A percentile compares a stretch with the other conserved stretches of the same genome.
These are phyloP conservation scores for Cryptophagus acutangulus DNA, from an alignment of 2,888 invertebrate species.

Conservation along the genomic window DNA sequence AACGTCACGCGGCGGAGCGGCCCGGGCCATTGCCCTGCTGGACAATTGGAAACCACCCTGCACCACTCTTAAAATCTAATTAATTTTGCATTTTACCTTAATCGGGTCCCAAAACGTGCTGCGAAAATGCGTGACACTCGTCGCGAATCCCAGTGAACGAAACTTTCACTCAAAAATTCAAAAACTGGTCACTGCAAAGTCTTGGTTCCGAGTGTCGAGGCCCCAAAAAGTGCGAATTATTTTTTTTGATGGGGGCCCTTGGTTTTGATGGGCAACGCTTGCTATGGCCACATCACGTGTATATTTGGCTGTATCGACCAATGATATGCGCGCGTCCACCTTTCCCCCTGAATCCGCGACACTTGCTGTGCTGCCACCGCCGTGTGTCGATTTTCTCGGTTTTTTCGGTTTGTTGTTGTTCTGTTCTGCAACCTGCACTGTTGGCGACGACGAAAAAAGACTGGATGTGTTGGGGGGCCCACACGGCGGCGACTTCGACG, in stretches of 20 bases:
- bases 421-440: neutral
- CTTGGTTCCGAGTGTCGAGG: neutral
- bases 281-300: slow-evolving; percentile 33
- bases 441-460: too few species aligned
- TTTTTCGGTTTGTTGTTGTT: neutral
- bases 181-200: neutral
- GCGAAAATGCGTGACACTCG: too few species aligned
- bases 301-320: slow-evolving; percentile 38
- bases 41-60: slow-evolving; percentile 16
- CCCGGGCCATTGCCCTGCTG: slow-evolving; percentile 37
- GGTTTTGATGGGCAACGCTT: slow-evolving; percentile 3
- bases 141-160: too few species aligned
- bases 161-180: too few species aligned
- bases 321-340: slow-evolving; percentile 31
- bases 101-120: too few species aligned
- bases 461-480: too few species aligned
- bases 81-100: too few species aligned
- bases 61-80: too few species aligned
- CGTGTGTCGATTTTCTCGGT: slow-evolving; percentile 19
- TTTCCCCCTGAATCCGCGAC: slow-evolving; percentile 17
- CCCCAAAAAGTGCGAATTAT: neutral
- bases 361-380: slow-evolving; percentile 22
- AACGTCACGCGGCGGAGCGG: slow-evolving; percentile 40
- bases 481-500: slow-evolving; percentile 22
- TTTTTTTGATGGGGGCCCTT: neutral